phyloP scores from a whole-genome alignment of 2,113 vertebrate species.

The Halichoerus grypus region DNA sequence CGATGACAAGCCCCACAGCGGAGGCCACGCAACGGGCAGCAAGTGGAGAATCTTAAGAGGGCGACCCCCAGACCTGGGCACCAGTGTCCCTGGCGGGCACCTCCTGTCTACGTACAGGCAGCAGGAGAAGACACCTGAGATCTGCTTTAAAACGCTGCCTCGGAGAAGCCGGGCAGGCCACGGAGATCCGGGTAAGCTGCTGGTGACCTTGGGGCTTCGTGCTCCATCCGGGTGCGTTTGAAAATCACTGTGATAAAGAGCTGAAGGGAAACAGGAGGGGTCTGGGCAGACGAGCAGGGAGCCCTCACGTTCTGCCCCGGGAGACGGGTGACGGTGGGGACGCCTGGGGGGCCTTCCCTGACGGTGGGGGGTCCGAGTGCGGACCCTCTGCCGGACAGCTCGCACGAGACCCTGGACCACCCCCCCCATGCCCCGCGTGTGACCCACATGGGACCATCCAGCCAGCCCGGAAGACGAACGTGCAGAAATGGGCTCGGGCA shows the following conservation, averaged over 20 bases:
- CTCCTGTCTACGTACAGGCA: neutral
- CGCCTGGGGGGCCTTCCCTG: neutral
- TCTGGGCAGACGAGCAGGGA: neutral
- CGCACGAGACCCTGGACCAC: neutral
- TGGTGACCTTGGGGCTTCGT: neutral
- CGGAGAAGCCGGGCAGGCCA: neutral
- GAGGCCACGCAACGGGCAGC: rapidly evolving
- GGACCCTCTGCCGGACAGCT: neutral
- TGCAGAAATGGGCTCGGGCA: too few relatives aligned
- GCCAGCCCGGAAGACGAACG: neutral
- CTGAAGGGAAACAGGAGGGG: neutral
- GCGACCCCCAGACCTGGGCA: neutral
- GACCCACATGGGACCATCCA: too few relatives aligned
- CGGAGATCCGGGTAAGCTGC: neutral
- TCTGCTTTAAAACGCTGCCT: neutral
- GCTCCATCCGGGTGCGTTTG: rapidly evolving
- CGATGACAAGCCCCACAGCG: neutral
- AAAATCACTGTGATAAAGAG: rapidly evolving
- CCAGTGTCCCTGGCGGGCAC: neutral
- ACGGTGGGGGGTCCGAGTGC: too few relatives aligned
- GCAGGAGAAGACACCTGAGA: neutral
- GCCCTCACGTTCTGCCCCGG: neutral
- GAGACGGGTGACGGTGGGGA: neutral
- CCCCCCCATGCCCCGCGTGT: too few relatives aligned
- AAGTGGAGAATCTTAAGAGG: neutral